Conservation (phyloP, 2,888 invertebrate genomes). For the Lepidocyrtoides sp. region DNA sequence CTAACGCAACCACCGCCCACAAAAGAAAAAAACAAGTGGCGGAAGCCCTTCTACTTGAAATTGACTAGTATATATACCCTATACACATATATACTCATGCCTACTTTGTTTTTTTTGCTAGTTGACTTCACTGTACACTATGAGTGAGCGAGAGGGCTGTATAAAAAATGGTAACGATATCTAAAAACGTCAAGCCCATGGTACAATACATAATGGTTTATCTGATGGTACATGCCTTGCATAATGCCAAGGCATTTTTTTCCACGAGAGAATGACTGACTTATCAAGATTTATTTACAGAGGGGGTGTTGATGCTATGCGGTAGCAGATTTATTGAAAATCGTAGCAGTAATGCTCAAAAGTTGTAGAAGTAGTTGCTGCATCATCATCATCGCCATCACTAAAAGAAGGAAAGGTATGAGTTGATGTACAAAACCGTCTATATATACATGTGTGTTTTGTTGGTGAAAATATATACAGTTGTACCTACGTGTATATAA, state of each 20-base stretch:
- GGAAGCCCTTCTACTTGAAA: slow-evolving; percentile 56
- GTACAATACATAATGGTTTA: slow-evolving; percentile 37
- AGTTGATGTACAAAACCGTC: neutral
- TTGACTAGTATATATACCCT: no score
- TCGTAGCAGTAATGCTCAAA: slow-evolving; percentile 34
- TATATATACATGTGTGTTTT: no score
- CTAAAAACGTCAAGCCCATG: slow-evolving; percentile 41
- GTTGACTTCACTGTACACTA: neutral
- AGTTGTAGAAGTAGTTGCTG: neutral
- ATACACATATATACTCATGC: no score
- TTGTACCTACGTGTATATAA: neutral
- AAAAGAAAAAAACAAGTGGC: slow-evolving; percentile 62
- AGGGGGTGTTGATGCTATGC: slow-evolving; percentile 62
- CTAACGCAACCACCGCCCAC: slow-evolving; percentile 66
- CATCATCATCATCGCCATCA: slow-evolving; percentile 1
- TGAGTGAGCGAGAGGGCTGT: no score
- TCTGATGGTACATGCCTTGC: slow-evolving; percentile 68
- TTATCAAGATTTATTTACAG: slow-evolving; percentile 74
- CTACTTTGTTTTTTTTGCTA: neutral
- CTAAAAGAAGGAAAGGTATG: slow-evolving; percentile 31
- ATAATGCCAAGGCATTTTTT: slow-evolving; percentile 50
- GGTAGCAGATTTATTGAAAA: slow-evolving; percentile 70
- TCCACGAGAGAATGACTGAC: slow-evolving; percentile 37
- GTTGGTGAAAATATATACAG: no score
- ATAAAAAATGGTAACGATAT: slow-evolving; percentile 15